Conservation (phyloP, 2,113 vertebrate species). For the Cryptotis parvus region DNA sequence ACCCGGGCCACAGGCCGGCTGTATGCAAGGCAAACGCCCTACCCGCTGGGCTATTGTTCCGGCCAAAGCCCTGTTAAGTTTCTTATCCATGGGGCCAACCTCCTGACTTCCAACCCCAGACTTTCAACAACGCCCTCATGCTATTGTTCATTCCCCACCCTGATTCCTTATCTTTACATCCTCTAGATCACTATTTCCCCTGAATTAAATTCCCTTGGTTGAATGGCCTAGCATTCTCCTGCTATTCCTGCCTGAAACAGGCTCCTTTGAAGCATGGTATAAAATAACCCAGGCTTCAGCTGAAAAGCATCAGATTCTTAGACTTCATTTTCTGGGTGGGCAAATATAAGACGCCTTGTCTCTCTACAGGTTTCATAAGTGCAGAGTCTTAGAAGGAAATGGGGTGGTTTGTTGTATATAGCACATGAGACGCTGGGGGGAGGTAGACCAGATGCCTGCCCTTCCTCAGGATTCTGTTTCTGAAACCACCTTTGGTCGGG, state of each 20-base stretch:
- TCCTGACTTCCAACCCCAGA: not conserved
- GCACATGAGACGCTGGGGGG: fast-evolving
- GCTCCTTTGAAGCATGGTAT: not conserved
- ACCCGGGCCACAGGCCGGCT: too few species aligned
- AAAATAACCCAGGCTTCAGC: not conserved
- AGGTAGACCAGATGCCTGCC: not conserved
- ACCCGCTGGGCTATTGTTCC: too few species aligned
- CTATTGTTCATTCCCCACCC: not conserved
- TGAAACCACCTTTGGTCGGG: not conserved
- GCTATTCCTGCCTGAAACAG: not conserved
- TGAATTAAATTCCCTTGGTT: not conserved
- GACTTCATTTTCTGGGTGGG: conserved; percentile 3
- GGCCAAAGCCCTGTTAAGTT: not conserved
- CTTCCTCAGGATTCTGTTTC: not conserved
- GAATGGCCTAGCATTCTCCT: not conserved
- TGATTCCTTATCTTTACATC: not conserved
- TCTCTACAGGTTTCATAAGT: not conserved
- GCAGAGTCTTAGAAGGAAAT: not conserved
- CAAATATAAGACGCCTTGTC: not conserved
- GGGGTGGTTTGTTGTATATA: not conserved
- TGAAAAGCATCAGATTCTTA: not conserved
- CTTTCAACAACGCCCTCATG: not conserved
- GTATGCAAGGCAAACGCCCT: too few species aligned
- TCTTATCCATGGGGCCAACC: not conserved
- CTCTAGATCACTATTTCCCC: not conserved